A percentile compares a stretch with the other conserved stretches of the same genome.
Conservation (phyloP, 23 tunicate species). For the Diplosoma virens region DNA sequence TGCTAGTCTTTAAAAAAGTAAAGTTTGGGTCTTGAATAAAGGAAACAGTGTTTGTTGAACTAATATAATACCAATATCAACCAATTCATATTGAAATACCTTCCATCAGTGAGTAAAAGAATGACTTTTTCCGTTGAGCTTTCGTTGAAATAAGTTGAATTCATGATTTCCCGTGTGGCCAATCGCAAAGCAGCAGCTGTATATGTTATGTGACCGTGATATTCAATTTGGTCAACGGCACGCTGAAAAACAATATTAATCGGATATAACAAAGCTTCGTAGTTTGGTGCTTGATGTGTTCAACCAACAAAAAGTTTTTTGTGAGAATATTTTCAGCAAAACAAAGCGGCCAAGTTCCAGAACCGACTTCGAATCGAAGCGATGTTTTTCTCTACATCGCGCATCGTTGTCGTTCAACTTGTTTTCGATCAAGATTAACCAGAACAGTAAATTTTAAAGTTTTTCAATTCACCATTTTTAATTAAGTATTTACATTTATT, state of each 20-base stretch:
- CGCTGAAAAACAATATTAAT: constrained; percentile 31
- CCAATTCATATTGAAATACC: constrained; percentile 5
- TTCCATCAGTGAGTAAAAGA: constrained; percentile 75
- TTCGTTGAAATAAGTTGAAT: constrained; percentile 38
- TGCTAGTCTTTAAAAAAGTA: background rate
- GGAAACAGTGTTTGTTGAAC: background rate
- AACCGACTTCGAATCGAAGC: no score
- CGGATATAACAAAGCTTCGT: no score
- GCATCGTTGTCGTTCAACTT: no score
- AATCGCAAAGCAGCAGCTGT: constrained; percentile 68
- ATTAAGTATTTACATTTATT: no score
- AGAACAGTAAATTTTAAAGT: no score
- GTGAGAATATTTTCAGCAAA: no score
- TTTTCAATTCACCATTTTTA: no score
- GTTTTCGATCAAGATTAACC: no score
- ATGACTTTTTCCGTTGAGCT: constrained; percentile 44
- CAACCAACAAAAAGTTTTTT: no score
- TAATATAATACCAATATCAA: background rate
- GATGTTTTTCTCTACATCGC: no score
- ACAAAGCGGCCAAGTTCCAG: no score
- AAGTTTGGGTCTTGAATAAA: background rate
- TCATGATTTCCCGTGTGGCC: constrained; percentile 55
- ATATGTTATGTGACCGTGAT: constrained; percentile 65
- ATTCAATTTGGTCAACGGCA: constrained; percentile 48
- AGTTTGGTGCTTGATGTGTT: no score